Conservation (phyloP, 92 coral and sea anemone genomes). For the Palythoa grandiflora region DNA sequence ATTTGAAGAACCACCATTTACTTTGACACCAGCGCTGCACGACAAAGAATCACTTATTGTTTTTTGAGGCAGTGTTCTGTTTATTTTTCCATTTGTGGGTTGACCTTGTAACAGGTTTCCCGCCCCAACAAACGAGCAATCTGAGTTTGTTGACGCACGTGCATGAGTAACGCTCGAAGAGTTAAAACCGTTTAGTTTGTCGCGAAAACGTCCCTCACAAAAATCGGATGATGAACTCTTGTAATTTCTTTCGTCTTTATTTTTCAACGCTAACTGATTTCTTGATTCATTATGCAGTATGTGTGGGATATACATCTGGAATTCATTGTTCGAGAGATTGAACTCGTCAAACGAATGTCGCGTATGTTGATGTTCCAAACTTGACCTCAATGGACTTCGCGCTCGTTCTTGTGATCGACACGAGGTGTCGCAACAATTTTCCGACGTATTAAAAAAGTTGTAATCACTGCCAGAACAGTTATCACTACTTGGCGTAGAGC, state of each 20-base stretch:
- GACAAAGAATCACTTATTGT: background rate
- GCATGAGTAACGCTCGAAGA: constrained; percentile 13
- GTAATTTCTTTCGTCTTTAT: background rate
- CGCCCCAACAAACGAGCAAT: constrained; percentile 51
- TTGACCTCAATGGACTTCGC: constrained; percentile 22
- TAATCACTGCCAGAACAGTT: constrained; percentile 45
- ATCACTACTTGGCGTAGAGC: constrained; percentile 46
- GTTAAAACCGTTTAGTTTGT: constrained; percentile 6
- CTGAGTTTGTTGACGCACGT: constrained; percentile 32
- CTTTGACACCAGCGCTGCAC: constrained; percentile 10
- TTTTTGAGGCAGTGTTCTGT: background rate
- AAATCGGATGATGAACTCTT: constrained; percentile 1
- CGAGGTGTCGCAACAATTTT: constrained; percentile 10
- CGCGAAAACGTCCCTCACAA: background rate
- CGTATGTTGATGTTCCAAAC: constrained; percentile 21
- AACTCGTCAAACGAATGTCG: constrained; percentile 19
- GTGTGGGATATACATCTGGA: constrained; percentile 83
- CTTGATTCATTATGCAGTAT: constrained; percentile 38
- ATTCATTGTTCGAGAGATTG: constrained; percentile 68
- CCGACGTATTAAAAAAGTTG: constrained; percentile 16
- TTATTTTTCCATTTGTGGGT: constrained; percentile 35
- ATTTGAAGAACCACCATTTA: constrained; percentile 10
- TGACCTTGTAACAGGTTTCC: constrained; percentile 37
- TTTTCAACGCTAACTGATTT: background rate
- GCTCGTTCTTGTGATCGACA: constrained; percentile 22